Base-by-base conservation (phyloP, 37 sponge, comb jelly and placozoan genomes). In the Mnemiopsis leidyi region DNA sequence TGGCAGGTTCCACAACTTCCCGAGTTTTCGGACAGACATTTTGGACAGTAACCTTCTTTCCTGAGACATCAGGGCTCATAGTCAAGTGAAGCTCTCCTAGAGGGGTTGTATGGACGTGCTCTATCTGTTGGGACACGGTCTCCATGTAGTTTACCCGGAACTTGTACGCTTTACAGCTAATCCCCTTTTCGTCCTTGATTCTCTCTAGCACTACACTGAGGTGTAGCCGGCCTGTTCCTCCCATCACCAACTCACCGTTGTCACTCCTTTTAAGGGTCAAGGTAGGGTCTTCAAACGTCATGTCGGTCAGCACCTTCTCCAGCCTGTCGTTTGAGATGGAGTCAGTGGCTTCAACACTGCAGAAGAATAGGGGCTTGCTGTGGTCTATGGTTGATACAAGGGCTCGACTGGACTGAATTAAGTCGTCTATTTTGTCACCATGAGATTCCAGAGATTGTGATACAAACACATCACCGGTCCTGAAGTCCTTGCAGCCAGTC, bases 391-490 rank as follows among this genome's bases (percentile, higher is more conserved):
- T 40, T 25, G 90, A 85, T 38, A 39, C 25, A 25, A 85, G 29
- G 0, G 36, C 24, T 25, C n/a, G 0, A 61, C 3, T 40, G 1
- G 40, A 40, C 39, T 85, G 48, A 2, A 85, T 39, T 0, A 85
- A n/a, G 9, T 39, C 36, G 0, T 20, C 23, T 24, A 40, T 25
- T 26, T 40, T 33, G 16, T 39, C 61, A 20, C 28, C 36, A 1
- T 39, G 38, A 1, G 61, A n/a, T 37, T 3, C 90, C 29, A 35
- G 24, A 13, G 90, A 85, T 36, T 26, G 1, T 31, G 26, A 33
- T 16, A 85, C 90, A 21, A 39, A 85, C 9, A 85, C 48, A 85
- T 85, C 90, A 40, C 90, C 90, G 0, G 90, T 85, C 35, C 90
- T 18, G 61, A 85, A 85, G 29, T 85, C 90, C 36, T 85, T 40